phyloP scores from a whole-genome alignment of 2,888 invertebrate species.

The Noctua fimbriata region DNA sequence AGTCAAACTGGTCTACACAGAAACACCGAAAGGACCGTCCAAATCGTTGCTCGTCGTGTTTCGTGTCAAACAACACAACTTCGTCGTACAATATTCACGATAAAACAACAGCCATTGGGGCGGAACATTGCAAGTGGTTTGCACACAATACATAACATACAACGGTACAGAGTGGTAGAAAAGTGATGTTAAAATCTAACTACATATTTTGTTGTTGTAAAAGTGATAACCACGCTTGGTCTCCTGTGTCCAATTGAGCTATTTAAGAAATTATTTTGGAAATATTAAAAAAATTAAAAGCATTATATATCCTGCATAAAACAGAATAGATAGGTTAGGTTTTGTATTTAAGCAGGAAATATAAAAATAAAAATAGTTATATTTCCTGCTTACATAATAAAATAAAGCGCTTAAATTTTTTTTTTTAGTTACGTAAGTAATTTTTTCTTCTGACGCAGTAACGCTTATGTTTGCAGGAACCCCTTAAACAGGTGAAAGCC shows the following conservation, averaged over 20 bases:
- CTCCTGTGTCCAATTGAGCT: not conserved
- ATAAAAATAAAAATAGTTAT: too few species aligned
- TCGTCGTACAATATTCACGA: conserved; percentile 23
- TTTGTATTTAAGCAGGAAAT: too few species aligned
- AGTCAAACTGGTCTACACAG: not conserved
- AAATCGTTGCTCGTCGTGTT: not conserved
- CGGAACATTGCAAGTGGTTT: conserved; percentile 18
- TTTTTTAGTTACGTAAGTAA: too few species aligned
- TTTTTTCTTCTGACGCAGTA: too few species aligned
- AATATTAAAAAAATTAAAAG: too few species aligned
- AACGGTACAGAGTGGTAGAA: not conserved
- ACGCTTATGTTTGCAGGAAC: too few species aligned
- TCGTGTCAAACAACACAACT: conserved; percentile 12
- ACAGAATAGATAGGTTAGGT: too few species aligned
- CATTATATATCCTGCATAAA: too few species aligned
- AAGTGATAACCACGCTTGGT: not conserved
- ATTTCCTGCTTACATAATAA: too few species aligned
- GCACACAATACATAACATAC: conserved; percentile 4
- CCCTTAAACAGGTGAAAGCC: too few species aligned
- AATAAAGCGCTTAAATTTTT: too few species aligned
- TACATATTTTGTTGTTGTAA: not conserved
- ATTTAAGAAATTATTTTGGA: not conserved
- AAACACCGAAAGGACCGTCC: not conserved
- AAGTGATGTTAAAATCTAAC: conserved; percentile 5
- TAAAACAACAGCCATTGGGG: conserved; percentile 14